phyloP scores from a whole-genome alignment of 2,888 invertebrate genomes.

The Cheilosia grossa region DNA sequence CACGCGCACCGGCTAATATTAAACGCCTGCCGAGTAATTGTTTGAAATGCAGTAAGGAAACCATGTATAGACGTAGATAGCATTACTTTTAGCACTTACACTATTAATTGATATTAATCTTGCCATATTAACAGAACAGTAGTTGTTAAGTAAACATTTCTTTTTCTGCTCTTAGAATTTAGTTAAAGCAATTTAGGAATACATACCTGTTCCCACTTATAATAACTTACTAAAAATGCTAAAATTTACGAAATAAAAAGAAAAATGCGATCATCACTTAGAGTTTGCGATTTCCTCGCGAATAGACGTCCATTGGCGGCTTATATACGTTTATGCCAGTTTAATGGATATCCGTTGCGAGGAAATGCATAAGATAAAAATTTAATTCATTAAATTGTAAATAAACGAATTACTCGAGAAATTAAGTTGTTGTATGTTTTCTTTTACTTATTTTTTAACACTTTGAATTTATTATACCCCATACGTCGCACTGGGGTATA shows the following conservation, averaged over 20 bases:
- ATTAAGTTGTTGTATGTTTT: background rate
- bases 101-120: conserved; percentile 80
- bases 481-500: too few species aligned
- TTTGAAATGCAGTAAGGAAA: conserved; percentile 8
- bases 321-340: conserved; percentile 26
- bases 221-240: conserved; percentile 42
- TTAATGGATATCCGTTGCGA: conserved; percentile 81
- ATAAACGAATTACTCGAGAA: conserved; percentile 62
- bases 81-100: conserved; percentile 62
- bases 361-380: conserved; percentile 81
- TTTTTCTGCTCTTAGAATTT: conserved; percentile 14
- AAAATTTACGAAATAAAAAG: conserved; percentile 6
- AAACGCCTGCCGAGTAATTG: conserved; percentile 8
- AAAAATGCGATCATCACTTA: conserved; percentile 5
- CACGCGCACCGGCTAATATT: conserved; percentile 24
- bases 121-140: conserved; percentile 82
- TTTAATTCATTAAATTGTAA: conserved; percentile 58
- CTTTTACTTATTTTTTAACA: background rate
- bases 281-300: conserved; percentile 78
- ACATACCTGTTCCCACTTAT: conserved; percentile 19
- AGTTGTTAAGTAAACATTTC: conserved; percentile 48
- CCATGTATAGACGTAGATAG: conserved; percentile 44
- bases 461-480: too few species aligned
- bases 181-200: conserved; percentile 13
- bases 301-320: conserved; percentile 80